Conservation (phyloP, 2,888 invertebrate genomes). For the Therioaphis trifolii region DNA sequence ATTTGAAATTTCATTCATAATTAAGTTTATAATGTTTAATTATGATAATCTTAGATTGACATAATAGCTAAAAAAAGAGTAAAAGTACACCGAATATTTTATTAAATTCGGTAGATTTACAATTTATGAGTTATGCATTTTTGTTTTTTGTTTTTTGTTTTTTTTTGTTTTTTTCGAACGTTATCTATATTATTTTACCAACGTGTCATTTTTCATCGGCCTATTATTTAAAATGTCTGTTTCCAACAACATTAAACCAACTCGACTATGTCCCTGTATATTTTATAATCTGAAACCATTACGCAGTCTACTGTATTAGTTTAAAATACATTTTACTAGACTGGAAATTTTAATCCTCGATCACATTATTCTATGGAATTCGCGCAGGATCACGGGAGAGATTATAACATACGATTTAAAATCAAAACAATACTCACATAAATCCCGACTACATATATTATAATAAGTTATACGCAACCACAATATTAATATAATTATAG, state of each 20-base stretch:
- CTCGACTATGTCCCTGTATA: background rate
- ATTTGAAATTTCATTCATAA: no score
- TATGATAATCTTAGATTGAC: background rate
- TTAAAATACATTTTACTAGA: conserved; percentile 16
- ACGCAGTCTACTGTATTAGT: background rate
- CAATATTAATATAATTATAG: no score
- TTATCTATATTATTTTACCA: background rate
- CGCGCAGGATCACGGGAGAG: background rate
- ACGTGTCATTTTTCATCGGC: background rate
- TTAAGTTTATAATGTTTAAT: no score
- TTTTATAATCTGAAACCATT: background rate
- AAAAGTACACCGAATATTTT: background rate
- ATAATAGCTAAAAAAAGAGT: background rate
- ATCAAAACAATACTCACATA: conserved; percentile 17
- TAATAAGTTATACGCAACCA: no score
- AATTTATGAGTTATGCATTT: background rate
- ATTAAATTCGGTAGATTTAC: background rate
- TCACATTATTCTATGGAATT: conserved; percentile 26
- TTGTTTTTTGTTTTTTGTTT: no score
- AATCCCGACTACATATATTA: conserved; percentile 8
- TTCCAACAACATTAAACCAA: background rate
- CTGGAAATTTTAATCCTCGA: conserved; percentile 21
- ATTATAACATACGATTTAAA: conserved; percentile 18
- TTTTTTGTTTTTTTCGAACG: background rate
- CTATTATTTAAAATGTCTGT: background rate